Percentiles rank a stretch among this genome's conserved stretches.
Evolutionary conservation across 2,888 invertebrate species (phyloP).

Genomic region (Ochropleura leucogaster): DNA sequence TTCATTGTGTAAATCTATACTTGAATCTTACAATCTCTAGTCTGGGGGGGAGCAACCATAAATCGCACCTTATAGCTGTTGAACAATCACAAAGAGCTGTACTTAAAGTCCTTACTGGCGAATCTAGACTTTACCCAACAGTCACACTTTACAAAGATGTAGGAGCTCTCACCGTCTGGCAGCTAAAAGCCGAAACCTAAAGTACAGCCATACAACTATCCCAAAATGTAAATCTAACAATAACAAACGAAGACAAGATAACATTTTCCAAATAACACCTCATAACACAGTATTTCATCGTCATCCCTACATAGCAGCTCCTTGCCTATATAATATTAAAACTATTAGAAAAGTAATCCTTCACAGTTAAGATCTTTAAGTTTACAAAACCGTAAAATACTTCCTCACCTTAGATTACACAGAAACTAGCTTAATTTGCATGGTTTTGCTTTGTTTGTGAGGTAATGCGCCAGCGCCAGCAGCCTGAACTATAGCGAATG

Average conservation of each 20-base stretch:
- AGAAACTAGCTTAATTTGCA: no score
- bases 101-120: not conserved
- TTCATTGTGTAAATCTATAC: no score
- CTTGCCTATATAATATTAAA: not conserved
- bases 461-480: no score
- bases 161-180: not conserved
- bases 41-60: no score
- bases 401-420: no score
- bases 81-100: not conserved
- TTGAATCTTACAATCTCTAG: no score
- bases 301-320: not conserved
- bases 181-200: not conserved
- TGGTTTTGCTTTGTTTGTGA: no score
- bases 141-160: not conserved
- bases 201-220: not conserved
- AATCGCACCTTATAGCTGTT: no score
- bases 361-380: not conserved
- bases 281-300: not conserved
- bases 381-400: not conserved
- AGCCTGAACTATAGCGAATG: no score
- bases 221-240: not conserved
- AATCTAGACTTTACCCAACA: slow-evolving; percentile 1
- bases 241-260: not conserved
- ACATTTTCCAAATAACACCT: not conserved
- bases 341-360: not conserved